Conservation (phyloP, 1,140 invertebrate species). For the Drosophila seguyi region DNA sequence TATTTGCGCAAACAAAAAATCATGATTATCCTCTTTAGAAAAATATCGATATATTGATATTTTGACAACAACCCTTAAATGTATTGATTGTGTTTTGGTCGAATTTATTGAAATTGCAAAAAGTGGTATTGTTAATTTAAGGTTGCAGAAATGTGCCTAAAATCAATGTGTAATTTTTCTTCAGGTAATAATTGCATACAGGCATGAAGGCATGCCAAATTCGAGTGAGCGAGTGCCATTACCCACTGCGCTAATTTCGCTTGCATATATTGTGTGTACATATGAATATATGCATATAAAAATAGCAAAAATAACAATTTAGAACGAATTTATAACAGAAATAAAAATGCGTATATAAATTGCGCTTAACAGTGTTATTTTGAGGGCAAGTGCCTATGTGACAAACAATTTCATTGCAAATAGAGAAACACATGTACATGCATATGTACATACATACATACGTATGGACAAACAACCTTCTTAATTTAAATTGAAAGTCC, state of each 20-base stretch:
- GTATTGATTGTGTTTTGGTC: conserved; percentile 77
- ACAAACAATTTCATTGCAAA: conserved; percentile 24
- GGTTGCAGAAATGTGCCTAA: conserved; percentile 41
- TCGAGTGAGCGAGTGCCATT: conserved; percentile 5
- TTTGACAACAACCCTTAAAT: conserved; percentile 34
- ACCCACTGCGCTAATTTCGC: conserved; percentile 31
- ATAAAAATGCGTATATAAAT: conserved; percentile 11
- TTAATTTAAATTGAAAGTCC: conserved; percentile 26
- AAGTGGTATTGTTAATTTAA: conserved; percentile 55
- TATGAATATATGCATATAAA: conserved; percentile 15
- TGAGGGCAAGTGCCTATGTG: conserved; percentile 16
- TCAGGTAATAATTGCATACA: conserved; percentile 33
- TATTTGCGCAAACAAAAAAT: too few species aligned
- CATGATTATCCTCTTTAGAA: too few species aligned
- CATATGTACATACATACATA: not conserved
- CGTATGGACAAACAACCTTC: conserved; percentile 26
- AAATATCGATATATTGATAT: too few species aligned
- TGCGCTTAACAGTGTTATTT: not conserved
- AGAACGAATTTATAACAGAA: conserved; percentile 25
- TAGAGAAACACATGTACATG: not conserved
- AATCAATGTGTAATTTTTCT: conserved; percentile 36
- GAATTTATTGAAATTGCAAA: conserved; percentile 65
- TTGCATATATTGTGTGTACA: conserved; percentile 32
- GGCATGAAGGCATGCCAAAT: not conserved
- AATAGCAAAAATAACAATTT: conserved; percentile 46